phyloP scores from a whole-genome alignment of 2,888 invertebrate species.

The Pachliopta kotzebuea region DNA sequence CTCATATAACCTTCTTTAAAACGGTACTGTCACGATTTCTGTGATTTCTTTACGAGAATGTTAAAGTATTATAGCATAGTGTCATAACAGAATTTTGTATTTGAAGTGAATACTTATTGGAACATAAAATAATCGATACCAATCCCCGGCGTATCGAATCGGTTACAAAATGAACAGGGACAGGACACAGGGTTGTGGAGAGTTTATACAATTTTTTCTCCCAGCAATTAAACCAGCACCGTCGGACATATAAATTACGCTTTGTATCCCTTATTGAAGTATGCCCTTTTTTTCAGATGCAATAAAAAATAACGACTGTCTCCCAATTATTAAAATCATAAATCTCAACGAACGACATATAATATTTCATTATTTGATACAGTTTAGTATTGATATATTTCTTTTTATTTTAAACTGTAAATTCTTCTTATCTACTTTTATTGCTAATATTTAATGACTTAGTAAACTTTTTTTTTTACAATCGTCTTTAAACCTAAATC shows the following conservation, averaged over 20 bases:
- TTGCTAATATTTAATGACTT: too few species aligned
- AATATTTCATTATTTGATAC: constrained; percentile 48
- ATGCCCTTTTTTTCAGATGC: constrained; percentile 65
- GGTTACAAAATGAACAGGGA: constrained; percentile 57
- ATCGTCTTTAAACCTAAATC: neutral
- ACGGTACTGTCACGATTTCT: too few species aligned
- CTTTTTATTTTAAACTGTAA: neutral
- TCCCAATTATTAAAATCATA: constrained; percentile 62
- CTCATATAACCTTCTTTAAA: too few species aligned
- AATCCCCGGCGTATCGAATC: constrained; percentile 58
- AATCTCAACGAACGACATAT: constrained; percentile 53
- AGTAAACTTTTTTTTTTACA: too few species aligned
- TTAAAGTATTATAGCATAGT: neutral
- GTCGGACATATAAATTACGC: constrained; percentile 63
- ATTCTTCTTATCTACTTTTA: neutral
- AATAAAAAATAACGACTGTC: constrained; percentile 73
- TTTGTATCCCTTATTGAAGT: constrained; percentile 65
- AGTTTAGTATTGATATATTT: constrained; percentile 1
- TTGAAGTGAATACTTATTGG: constrained; percentile 4
- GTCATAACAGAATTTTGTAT: neutral
- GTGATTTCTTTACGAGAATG: too few species aligned
- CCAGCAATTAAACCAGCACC: constrained; percentile 58
- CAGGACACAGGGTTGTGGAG: constrained; percentile 42
- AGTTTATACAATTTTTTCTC: constrained; percentile 46
- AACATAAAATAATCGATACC: constrained; percentile 31